Percentiles rank a stretch among this genome's conserved stretches.
phyloP scores from a whole-genome alignment of 2,797 vertebrate genomes.

The Chaunax sp. region DNA sequence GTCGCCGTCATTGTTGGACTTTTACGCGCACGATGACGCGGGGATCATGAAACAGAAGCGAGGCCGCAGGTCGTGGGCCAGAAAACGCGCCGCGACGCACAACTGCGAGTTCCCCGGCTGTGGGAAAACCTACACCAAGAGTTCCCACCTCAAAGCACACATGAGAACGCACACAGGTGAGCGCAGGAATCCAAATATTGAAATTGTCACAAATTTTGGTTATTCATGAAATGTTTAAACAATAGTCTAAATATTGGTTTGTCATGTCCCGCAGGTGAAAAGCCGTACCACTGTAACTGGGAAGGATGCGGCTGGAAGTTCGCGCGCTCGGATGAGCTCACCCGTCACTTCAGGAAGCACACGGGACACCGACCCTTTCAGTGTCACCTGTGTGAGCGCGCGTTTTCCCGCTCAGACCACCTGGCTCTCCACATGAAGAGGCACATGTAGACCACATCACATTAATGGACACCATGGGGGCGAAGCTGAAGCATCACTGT shows the following conservation, averaged over 20 bases:
- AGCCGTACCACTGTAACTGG: conserved; percentile 96
- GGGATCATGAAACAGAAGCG: conserved; percentile 85
- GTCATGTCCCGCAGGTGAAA: conserved; percentile 84
- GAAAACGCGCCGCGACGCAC: conserved; percentile 93
- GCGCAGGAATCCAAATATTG: conserved; percentile 4
- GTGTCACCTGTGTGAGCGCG: conserved; percentile 93
- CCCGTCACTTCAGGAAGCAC: conserved; percentile 94
- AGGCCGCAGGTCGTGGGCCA: conserved; percentile 90
- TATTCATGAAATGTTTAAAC: too few species aligned
- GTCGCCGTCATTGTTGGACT: conserved; percentile 90
- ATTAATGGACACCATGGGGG: background rate
- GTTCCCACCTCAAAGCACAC: conserved; percentile 94
- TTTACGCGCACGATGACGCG: conserved; percentile 84
- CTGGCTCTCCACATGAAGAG: conserved; percentile 96
- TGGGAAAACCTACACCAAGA: conserved; percentile 95
- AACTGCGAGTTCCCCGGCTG: conserved; percentile 93
- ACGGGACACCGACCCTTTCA: conserved; percentile 93
- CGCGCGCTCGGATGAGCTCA: conserved; percentile 92
- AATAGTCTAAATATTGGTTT: too few species aligned
- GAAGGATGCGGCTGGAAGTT: conserved; percentile 97
- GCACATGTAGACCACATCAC: conserved; percentile 85
- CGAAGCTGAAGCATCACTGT: background rate
- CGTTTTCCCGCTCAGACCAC: conserved; percentile 94
- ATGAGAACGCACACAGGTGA: conserved; percentile 95
- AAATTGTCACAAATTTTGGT: too few species aligned